A percentile compares a stretch with the other conserved stretches of the same genome.
Conservation (phyloP, 2,797 vertebrate genomes). For the Typhlichthys subterraneus region DNA sequence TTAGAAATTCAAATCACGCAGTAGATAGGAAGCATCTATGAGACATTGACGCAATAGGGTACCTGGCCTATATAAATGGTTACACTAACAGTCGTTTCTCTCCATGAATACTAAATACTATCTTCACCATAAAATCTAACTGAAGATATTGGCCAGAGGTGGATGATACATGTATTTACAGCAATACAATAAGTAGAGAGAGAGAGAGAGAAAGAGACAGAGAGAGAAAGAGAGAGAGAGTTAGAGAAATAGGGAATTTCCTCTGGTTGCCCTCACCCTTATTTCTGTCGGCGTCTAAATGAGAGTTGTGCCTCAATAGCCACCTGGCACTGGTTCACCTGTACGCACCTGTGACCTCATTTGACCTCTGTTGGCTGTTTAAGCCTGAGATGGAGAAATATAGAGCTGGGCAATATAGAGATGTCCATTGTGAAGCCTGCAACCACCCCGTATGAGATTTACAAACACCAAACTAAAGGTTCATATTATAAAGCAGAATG, state of each 20-base stretch:
- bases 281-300: constrained; percentile 36
- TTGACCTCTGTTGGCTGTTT: background rate
- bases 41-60: background rate
- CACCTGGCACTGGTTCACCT: constrained; percentile 50
- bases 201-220: constrained; percentile 9
- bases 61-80: background rate
- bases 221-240: background rate
- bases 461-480: too few species aligned
- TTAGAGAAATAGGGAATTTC: constrained; percentile 25
- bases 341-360: constrained; percentile 34
- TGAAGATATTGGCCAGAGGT: background rate
- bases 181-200: constrained; percentile 3
- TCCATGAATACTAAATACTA: constrained; percentile 59
- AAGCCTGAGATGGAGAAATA: background rate
- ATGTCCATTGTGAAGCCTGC: background rate
- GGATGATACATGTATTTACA: background rate
- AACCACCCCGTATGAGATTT: background rate
- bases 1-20: constrained; percentile 18
- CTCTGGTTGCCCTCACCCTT: constrained; percentile 20
- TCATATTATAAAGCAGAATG: too few species aligned
- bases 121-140: background rate
- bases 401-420: background rate
- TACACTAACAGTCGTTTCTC: constrained; percentile 49
- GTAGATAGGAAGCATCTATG: constrained; percentile 21
- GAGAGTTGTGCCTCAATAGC: constrained; percentile 53